A percentile compares a stretch with the other conserved stretches of the same genome.
These are phyloP conservation scores for Drosophila prostipennis DNA, from an alignment of 2,888 invertebrate genomes.

Conservation along the genomic window DNA sequence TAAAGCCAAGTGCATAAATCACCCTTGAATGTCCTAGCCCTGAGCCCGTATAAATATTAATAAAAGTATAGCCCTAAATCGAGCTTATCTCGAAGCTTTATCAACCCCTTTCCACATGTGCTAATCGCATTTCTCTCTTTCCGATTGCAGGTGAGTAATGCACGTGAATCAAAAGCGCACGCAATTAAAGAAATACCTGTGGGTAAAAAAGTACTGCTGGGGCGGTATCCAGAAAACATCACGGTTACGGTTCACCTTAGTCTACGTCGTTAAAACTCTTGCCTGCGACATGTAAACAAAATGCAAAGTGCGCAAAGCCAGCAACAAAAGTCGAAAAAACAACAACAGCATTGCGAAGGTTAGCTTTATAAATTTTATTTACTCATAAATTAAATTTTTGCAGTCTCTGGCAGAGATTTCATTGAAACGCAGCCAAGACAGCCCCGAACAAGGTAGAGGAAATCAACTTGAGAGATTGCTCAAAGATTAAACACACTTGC, in stretches of 20 bases:
- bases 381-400: slow-evolving; percentile 58
- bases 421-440: slow-evolving; percentile 55
- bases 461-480: slow-evolving; percentile 38
- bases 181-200: slow-evolving; percentile 41
- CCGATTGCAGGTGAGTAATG: slow-evolving; percentile 66
- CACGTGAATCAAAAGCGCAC: slow-evolving; percentile 41
- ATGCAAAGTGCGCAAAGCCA: slow-evolving; percentile 52
- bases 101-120: slow-evolving; percentile 23
- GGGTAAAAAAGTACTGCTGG: slow-evolving; percentile 10
- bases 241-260: slow-evolving; percentile 28
- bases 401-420: slow-evolving; percentile 45
- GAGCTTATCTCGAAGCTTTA: slow-evolving; percentile 6
- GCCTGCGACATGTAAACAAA: slow-evolving; percentile 62
- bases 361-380: slow-evolving; percentile 64
- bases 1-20: background rate
- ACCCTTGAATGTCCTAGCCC: background rate
- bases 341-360: slow-evolving; percentile 53
- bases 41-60: slow-evolving; percentile 5
- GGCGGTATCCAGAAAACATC: slow-evolving; percentile 31
- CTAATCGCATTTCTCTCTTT: slow-evolving; percentile 41
- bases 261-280: slow-evolving; percentile 39
- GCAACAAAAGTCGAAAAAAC: slow-evolving; percentile 32
- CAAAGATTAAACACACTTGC: slow-evolving; percentile 22
- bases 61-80: slow-evolving; percentile 14
- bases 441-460: slow-evolving; percentile 32